Base-by-base conservation (phyloP, 2,888 invertebrate species). In the Deilephila porcellus region DNA sequence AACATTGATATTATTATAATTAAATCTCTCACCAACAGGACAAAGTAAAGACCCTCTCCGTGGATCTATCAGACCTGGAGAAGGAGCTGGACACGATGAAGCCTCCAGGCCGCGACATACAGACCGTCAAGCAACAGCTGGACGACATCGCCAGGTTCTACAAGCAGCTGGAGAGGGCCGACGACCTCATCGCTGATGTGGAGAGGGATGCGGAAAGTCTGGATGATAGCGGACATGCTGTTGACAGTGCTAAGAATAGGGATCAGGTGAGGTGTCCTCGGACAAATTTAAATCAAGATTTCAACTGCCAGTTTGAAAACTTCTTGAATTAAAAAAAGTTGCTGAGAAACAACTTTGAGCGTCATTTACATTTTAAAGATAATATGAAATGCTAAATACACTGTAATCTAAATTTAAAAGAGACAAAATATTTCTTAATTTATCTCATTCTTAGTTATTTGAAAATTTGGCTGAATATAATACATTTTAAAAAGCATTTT, bases 101-200 rank as follows among this genome's bases (percentile, higher is more conserved):
- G 84, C 97, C 99, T 0, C 97, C 98, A 0, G 98, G 97, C 0
- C 96, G 99, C 25, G 99, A 99, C 88, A 96, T 98, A 64, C 97
- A 98, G 87, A 96, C 97, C 0, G 97, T 99, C 0, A 96, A 97
- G 37, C 95, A 94, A 7, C 99, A 99, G 91, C 95, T 98, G 63
- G 97, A 98, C 74, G 98, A 99, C 83, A 95, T 98, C 20, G 93
- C 93, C 4, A 95, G 95, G 73, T 95, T 97, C 88, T 95, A 97
- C 81, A 95, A 95, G 77, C 96, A 96, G 77, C 89, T 98, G 79
- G 96, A 96, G 82, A 95, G 95, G 45, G 95, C 97, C 0, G 95
- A 96, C 1, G 96, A 96, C 76, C 93, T 96, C 71, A 95, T 97
- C 0, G 96, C 95, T 1, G 96, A 96, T 77, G 96, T 97, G 0